Evolutionary conservation across 2,888 invertebrate species (phyloP).

Genomic region (Nomada lathburiana): DNA sequence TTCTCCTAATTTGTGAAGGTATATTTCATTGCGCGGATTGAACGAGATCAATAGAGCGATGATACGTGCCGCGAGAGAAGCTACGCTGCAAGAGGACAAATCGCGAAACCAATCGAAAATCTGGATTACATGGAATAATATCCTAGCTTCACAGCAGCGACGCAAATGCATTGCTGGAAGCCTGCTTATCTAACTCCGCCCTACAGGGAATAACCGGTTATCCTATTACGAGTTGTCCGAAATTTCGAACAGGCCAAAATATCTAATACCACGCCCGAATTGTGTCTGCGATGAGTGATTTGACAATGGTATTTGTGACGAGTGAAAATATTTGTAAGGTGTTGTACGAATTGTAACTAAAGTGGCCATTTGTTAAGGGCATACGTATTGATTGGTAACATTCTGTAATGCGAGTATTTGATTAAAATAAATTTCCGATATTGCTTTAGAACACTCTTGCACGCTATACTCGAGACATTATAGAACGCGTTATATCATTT

Average conservation of each 20-base stretch:
- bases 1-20: too few species aligned
- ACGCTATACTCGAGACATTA: neutral
- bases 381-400: neutral
- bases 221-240: conserved; percentile 56
- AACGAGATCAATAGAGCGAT: neutral
- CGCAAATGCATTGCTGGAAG: conserved; percentile 46
- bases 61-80: neutral
- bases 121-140: conserved; percentile 49
- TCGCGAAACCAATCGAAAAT: conserved; percentile 30
- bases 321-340: neutral
- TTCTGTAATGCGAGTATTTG: neutral
- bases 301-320: neutral
- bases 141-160: conserved; percentile 3
- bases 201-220: conserved; percentile 43
- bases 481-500: neutral
- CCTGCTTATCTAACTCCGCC: conserved; percentile 59
- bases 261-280: conserved; percentile 33
- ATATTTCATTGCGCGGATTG: neutral
- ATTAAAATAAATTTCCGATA: neutral
- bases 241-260: conserved; percentile 42
- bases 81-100: neutral
- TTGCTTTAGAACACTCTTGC: too few species aligned
- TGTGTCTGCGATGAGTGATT: conserved; percentile 12
- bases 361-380: neutral
- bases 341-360: too few species aligned